A percentile compares a stretch with the other conserved stretches of the same genome.
These are phyloP conservation scores for Aleiodes alternator DNA, from an alignment of 2,888 invertebrate genomes.

Conservation along the genomic window DNA sequence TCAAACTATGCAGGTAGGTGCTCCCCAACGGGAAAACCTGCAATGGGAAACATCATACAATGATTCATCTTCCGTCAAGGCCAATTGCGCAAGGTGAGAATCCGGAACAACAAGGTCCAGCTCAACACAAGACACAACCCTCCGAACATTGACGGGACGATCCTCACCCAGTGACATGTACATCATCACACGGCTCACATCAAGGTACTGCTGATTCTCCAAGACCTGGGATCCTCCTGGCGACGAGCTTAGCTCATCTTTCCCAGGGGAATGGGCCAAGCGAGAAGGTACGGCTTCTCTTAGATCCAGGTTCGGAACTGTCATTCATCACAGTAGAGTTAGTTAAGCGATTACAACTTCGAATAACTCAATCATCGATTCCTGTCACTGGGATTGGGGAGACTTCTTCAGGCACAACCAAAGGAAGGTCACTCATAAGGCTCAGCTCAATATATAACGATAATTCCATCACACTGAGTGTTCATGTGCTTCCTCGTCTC, in stretches of 20 bases:
- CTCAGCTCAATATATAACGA: slow-evolving; percentile 25
- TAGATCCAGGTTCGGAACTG: slow-evolving; percentile 50
- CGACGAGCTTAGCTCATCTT: slow-evolving; percentile 19
- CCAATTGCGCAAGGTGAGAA: background rate
- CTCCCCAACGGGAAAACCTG: background rate
- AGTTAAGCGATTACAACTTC: slow-evolving; percentile 21
- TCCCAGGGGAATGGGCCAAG: background rate
- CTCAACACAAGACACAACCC: no score
- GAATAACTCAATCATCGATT: slow-evolving; percentile 28
- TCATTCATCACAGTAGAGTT: slow-evolving; percentile 43
- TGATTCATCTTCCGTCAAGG: slow-evolving; percentile 21
- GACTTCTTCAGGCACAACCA: slow-evolving; percentile 21
- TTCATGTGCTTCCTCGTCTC: slow-evolving; percentile 37
- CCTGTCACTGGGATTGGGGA: slow-evolving; percentile 14
- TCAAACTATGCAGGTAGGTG: background rate
- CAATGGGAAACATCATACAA: slow-evolving; percentile 28
- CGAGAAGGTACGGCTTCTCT: slow-evolving; percentile 34
- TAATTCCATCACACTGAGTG: slow-evolving; percentile 4
- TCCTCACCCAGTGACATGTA: background rate
- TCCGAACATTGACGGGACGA: no score
- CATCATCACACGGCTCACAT: background rate
- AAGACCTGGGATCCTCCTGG: background rate
- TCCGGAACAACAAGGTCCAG: no score
- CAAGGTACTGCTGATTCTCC: slow-evolving; percentile 3
- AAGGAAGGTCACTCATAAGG: slow-evolving; percentile 24